These are phyloP conservation scores for Solen grandis DNA, from an alignment of 1,140 invertebrate species.

Conservation along the genomic window DNA sequence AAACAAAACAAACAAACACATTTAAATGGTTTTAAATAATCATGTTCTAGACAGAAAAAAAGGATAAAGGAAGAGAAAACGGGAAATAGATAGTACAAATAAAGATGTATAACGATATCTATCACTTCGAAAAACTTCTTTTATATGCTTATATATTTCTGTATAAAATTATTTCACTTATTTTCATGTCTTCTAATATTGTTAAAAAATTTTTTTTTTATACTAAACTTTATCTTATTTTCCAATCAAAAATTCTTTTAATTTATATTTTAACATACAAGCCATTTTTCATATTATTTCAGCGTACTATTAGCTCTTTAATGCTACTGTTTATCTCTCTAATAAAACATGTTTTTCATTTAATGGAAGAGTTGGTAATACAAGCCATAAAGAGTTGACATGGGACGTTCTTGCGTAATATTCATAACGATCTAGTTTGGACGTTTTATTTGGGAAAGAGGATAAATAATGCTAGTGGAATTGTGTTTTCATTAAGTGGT, in stretches of 20 bases:
- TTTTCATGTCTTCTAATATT: conserved; percentile 2
- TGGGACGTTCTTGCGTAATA: conserved; percentile 15
- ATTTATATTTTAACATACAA: too few relatives aligned
- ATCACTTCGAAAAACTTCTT: too few relatives aligned
- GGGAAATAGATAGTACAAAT: too few relatives aligned
- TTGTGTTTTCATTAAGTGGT: too few relatives aligned
- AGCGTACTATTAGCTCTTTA: neutral
- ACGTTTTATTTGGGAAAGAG: neutral
- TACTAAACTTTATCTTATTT: neutral
- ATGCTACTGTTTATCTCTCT: neutral
- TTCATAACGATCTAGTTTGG: conserved; percentile 5
- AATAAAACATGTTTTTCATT: neutral
- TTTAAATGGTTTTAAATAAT: neutral
- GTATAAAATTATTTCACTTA: conserved; percentile 14
- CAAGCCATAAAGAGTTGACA: conserved; percentile 31
- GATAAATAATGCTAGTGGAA: too few relatives aligned
- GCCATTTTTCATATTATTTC: too few relatives aligned
- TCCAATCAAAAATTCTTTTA: neutral
- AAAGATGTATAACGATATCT: too few relatives aligned
- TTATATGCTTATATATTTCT: neutral
- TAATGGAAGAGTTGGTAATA: neutral
- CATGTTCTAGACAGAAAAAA: too few relatives aligned
- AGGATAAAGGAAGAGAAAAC: too few relatives aligned
- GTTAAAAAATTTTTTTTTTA: neutral
- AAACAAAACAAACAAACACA: too few relatives aligned